Evolutionary conservation across 2,113 vertebrate species (phyloP).

Genomic region (Salvelinus alpinus): DNA sequence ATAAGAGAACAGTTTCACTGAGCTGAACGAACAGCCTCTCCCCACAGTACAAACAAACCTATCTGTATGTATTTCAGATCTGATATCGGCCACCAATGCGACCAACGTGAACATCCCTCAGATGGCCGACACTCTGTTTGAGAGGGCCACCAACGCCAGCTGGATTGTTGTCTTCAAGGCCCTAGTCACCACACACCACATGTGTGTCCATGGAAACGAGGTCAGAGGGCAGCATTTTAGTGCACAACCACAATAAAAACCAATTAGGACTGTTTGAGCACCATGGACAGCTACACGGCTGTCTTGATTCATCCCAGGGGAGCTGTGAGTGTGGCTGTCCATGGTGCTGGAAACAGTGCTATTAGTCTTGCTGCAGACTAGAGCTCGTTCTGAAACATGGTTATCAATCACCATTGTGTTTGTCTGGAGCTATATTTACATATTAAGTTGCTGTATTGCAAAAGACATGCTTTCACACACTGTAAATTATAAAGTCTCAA

Average conservation of each 20-base stretch:
- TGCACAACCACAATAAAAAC: neutral
- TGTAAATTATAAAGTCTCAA: neutral
- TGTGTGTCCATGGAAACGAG: constrained; percentile 98
- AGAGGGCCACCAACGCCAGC: constrained; percentile 86
- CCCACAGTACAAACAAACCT: constrained; percentile 1
- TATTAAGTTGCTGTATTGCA: neutral
- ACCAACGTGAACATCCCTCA: constrained; percentile 99
- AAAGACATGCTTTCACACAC: neutral
- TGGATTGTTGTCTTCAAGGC: constrained; percentile 99
- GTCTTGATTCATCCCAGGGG: neutral
- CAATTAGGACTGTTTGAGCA: neutral
- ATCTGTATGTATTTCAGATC: constrained; percentile 74
- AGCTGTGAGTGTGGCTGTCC: neutral
- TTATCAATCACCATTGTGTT: neutral
- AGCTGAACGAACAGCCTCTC: no score
- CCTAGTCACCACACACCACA: constrained; percentile 93
- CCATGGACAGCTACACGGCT: neutral
- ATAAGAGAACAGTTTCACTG: no score
- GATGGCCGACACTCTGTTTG: constrained; percentile 82
- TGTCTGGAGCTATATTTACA: neutral
- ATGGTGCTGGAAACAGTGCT: constrained; percentile 9
- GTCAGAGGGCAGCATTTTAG: constrained; percentile 63
- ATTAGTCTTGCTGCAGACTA: neutral
- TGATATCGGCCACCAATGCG: constrained; percentile 98
- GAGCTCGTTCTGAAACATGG: neutral